A percentile compares a stretch with the other conserved stretches of the same genome.
Conservation (phyloP, 1,140 invertebrate species). For the Brachionus koreanus region DNA sequence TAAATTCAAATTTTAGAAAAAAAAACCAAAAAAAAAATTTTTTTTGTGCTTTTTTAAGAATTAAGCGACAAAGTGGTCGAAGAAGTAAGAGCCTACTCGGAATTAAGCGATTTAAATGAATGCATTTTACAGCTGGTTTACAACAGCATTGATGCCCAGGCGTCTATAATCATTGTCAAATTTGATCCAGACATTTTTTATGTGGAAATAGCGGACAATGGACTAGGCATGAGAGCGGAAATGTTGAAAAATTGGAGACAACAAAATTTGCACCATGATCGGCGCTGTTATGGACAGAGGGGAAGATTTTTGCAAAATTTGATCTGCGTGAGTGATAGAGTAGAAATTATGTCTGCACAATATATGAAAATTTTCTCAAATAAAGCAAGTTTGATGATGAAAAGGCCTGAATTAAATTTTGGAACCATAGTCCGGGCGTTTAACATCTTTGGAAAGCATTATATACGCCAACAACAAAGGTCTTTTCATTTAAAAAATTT, state of each 20-base stretch:
- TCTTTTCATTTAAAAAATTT: neutral
- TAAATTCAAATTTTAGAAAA: neutral
- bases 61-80: neutral
- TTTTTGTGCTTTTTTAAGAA: neutral
- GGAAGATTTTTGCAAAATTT: neutral
- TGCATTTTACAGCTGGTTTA: neutral
- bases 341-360: neutral
- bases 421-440: neutral
- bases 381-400: neutral
- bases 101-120: neutral
- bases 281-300: neutral
- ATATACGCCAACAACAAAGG: neutral
- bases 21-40: no score
- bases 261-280: neutral
- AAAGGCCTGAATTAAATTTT: neutral
- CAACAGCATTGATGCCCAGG: neutral
- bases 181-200: neutral
- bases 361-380: neutral
- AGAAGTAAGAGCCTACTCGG: neutral
- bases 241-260: neutral
- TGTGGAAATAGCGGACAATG: neutral
- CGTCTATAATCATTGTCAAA: neutral
- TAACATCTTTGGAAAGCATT: neutral
- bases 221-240: neutral
- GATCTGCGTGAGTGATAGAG: neutral